Conservation (phyloP, 2,888 invertebrate genomes). For the Synanthedon vespiformis region DNA sequence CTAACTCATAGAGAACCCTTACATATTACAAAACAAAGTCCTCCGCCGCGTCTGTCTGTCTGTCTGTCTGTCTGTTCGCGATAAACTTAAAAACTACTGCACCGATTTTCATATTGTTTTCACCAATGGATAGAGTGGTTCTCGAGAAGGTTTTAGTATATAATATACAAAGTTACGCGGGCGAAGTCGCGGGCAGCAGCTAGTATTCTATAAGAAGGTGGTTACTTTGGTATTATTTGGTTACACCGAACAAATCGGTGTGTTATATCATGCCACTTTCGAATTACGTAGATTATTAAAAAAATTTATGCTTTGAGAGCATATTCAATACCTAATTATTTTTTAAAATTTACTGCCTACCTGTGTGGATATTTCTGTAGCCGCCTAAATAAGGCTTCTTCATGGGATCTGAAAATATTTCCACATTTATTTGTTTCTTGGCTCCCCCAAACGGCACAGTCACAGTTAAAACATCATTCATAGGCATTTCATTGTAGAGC, state of each 20-base stretch:
- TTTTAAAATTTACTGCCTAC: constrained; percentile 23
- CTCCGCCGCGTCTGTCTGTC: no score
- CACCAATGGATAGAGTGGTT: no score
- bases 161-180: no score
- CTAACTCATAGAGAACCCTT: no score
- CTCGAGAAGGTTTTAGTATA: no score
- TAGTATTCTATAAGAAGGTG: no score
- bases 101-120: no score
- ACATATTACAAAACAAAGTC: no score
- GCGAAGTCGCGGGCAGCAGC: no score
- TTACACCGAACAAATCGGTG: not conserved
- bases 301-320: not conserved
- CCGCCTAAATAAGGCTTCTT: constrained; percentile 86
- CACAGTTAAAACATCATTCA: constrained; percentile 56
- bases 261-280: not conserved
- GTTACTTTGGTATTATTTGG: not conserved
- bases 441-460: constrained; percentile 48
- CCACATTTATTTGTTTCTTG: constrained; percentile 54
- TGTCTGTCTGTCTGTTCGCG: no score
- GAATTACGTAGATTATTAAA: not conserved
- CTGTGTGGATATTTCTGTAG: constrained; percentile 78
- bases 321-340: not conserved
- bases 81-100: no score
- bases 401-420: constrained; percentile 62
- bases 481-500: constrained; percentile 50